phyloP scores from a whole-genome alignment of 2,888 invertebrate species.

The Lithodes maja region DNA sequence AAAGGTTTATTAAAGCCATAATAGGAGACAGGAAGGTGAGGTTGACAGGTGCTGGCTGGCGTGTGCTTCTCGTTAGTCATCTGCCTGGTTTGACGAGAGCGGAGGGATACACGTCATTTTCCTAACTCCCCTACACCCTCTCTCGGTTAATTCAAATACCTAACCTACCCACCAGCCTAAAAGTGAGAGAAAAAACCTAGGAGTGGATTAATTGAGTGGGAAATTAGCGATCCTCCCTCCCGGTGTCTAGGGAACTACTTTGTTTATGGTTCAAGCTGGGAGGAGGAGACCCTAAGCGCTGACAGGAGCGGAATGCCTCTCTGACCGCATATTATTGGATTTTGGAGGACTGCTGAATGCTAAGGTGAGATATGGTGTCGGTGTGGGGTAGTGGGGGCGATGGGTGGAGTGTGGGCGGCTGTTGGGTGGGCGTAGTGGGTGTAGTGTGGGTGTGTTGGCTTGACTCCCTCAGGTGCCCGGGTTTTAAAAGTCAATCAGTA shows the following conservation, averaged over 20 bases:
- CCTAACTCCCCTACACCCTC: not conserved
- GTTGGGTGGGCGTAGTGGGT: not conserved
- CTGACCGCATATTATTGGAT: slow-evolving; percentile 10
- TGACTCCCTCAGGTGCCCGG: not conserved
- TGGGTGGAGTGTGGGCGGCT: not conserved
- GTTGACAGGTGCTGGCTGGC: slow-evolving; percentile 8
- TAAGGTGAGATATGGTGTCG: not conserved
- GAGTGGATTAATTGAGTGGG: not conserved
- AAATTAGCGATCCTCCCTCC: not conserved
- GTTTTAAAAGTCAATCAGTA: not conserved
- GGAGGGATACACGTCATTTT: slow-evolving; percentile 1
- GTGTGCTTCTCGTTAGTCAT: slow-evolving; percentile 22
- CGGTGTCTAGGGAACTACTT: slow-evolving; percentile 6
- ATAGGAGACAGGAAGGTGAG: not conserved
- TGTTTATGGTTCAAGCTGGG: slow-evolving; percentile 42
- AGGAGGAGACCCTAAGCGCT: not conserved
- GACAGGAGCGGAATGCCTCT: slow-evolving; percentile 25
- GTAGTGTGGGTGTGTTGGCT: slow-evolving; percentile 1
- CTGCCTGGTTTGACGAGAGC: not conserved
- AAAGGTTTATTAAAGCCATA: no score
- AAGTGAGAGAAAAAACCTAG: not conserved
- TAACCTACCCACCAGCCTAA: not conserved
- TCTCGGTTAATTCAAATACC: not conserved
- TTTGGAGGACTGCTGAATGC: slow-evolving; percentile 36
- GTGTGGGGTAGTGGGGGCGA: not conserved